Evolutionary conservation across 2,797 vertebrate species (phyloP).

Genomic region (Myiotriccus ornatus): DNA sequence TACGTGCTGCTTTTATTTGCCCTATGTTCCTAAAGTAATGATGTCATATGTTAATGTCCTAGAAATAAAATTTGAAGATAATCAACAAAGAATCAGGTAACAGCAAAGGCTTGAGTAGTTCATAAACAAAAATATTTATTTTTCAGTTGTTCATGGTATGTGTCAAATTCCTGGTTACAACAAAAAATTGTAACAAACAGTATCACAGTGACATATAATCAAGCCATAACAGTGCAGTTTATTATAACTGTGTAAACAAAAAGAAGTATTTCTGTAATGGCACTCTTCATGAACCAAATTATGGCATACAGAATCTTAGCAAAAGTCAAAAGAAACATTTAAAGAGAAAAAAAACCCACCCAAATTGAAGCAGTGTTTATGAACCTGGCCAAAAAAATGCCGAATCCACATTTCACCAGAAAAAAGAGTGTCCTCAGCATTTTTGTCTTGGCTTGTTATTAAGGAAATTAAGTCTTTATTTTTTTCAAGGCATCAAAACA

Average conservation of each 20-base stretch:
- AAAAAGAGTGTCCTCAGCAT: background rate
- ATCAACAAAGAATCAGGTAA: background rate
- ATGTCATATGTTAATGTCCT: background rate
- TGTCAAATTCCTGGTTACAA: slow-evolving; percentile 3
- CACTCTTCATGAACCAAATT: background rate
- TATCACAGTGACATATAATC: background rate
- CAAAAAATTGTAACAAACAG: background rate
- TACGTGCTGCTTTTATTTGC: background rate
- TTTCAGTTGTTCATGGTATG: background rate
- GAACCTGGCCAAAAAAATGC: background rate
- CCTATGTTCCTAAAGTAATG: background rate
- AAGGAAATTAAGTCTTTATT: background rate
- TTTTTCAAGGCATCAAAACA: background rate
- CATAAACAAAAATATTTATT: slow-evolving; percentile 57
- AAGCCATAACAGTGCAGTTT: slow-evolving; percentile 8
- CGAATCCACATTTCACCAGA: background rate
- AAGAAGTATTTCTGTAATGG: background rate
- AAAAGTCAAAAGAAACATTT: background rate
- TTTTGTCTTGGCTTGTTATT: background rate
- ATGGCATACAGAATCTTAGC: background rate
- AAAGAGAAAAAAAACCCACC: background rate
- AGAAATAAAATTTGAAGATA: background rate
- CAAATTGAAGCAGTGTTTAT: background rate
- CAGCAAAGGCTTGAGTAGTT: background rate
- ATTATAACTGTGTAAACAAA: slow-evolving; percentile 51